Evolutionary conservation across 2,113 vertebrate species (phyloP).

Genomic region (Nycticryphes semicollaris): DNA sequence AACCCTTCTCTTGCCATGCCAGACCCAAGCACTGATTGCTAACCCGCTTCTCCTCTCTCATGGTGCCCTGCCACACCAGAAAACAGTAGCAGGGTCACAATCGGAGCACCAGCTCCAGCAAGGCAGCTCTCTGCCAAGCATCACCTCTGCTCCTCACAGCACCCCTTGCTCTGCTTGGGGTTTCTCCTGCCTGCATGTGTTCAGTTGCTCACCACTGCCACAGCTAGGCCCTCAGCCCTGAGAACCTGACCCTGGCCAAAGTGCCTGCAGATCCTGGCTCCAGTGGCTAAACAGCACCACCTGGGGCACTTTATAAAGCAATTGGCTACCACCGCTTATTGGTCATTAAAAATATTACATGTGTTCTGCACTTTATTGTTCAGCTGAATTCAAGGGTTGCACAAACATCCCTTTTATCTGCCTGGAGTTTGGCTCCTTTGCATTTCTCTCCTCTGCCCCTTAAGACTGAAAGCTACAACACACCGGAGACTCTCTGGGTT

Average conservation of each 20-base stretch:
- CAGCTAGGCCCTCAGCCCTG: neutral
- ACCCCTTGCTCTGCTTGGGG: neutral
- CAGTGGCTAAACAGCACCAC: constrained; percentile 10
- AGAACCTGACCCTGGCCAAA: neutral
- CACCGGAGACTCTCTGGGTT: neutral
- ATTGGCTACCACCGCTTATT: neutral
- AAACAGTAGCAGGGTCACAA: neutral
- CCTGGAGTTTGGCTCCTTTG: neutral
- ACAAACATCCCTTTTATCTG: neutral
- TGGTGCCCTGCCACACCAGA: neutral
- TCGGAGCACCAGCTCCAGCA: neutral
- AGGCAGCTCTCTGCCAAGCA: neutral
- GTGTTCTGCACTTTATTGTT: neutral
- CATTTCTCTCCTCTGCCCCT: neutral
- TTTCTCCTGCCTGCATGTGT: neutral
- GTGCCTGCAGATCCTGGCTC: neutral
- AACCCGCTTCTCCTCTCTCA: neutral
- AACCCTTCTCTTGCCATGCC: neutral
- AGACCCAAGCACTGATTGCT: neutral
- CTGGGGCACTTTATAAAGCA: neutral
- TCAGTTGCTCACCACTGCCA: neutral
- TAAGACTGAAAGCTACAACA: neutral
- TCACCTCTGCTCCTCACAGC: neutral
- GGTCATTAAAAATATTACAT: neutral
- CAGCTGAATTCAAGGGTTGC: neutral